A percentile compares a stretch with the other conserved stretches of the same genome.
phyloP scores from a whole-genome alignment of 2,888 invertebrate genomes.

The Parnassius smintheus region DNA sequence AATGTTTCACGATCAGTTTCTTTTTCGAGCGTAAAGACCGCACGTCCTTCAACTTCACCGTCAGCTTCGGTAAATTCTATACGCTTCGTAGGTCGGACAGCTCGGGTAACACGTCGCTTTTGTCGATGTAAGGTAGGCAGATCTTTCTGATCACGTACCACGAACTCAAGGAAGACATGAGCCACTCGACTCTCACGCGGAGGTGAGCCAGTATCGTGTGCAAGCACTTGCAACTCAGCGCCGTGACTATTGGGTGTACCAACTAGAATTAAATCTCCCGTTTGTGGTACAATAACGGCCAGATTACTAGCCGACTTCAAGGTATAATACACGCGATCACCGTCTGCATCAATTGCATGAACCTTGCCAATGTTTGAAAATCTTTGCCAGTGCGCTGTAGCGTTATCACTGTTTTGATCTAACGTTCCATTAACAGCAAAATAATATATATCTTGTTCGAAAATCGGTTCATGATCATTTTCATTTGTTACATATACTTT shows the following conservation, averaged over 20 bases:
- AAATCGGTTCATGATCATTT: conserved; percentile 95
- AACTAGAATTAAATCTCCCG: conserved; percentile 92
- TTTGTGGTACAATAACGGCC: conserved; percentile 95
- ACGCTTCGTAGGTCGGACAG: conserved; percentile 96
- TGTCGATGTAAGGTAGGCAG: conserved; percentile 85
- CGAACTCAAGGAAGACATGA: conserved; percentile 88
- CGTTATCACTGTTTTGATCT: conserved; percentile 81
- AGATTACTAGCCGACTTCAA: conserved; percentile 89
- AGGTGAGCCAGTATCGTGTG: conserved; percentile 90
- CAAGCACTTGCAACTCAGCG: conserved; percentile 87
- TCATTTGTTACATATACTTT: conserved; percentile 89
- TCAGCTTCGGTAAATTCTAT: conserved; percentile 96
- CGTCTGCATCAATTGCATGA: conserved; percentile 93
- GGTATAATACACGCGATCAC: conserved; percentile 94
- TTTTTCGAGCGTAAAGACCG: conserved; percentile 94
- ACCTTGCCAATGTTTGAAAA: conserved; percentile 93
- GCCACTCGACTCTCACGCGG: conserved; percentile 87
- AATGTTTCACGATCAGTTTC: conserved; percentile 96
- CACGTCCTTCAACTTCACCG: conserved; percentile 92
- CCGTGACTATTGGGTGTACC: conserved; percentile 87
- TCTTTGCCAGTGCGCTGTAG: conserved; percentile 85
- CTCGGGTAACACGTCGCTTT: conserved; percentile 91
- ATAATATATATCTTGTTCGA: conserved; percentile 88
- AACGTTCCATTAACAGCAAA: conserved; percentile 87
- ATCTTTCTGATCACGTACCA: conserved; percentile 80